Evolutionary conservation across 2,113 vertebrate genomes (phyloP).

Genomic region (Macquaria australasica): DNA sequence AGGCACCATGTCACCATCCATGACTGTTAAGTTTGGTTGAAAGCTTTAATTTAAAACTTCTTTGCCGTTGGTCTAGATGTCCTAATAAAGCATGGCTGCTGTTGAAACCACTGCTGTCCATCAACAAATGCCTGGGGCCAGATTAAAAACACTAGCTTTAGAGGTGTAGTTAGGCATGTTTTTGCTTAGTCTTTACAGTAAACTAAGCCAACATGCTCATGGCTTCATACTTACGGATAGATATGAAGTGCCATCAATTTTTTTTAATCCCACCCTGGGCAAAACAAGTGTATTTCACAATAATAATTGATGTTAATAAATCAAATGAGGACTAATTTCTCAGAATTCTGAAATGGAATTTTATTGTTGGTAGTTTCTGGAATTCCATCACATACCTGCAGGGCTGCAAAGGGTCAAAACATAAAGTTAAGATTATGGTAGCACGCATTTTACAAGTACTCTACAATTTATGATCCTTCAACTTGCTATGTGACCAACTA

Average conservation of each 20-base stretch:
- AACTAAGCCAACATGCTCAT: too few relatives aligned
- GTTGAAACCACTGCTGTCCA: conserved; percentile 10
- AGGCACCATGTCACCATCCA: not conserved
- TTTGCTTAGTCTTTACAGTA: too few relatives aligned
- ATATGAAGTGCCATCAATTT: too few relatives aligned
- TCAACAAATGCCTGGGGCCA: not conserved
- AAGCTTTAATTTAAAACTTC: conserved; percentile 67
- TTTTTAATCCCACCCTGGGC: too few relatives aligned
- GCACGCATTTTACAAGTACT: conserved; percentile 56
- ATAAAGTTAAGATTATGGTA: conserved; percentile 51
- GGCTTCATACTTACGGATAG: too few relatives aligned
- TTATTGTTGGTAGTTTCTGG: conserved; percentile 72
- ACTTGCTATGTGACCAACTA: conserved; percentile 21
- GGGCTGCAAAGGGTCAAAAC: conserved; percentile 67
- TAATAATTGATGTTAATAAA: not conserved
- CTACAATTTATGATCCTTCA: conserved; percentile 49
- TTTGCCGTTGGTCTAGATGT: conserved; percentile 60
- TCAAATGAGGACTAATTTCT: conserved; percentile 13
- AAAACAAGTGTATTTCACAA: too few relatives aligned
- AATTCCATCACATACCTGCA: conserved; percentile 71
- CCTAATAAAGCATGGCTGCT: conserved; percentile 75
- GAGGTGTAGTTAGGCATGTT: too few relatives aligned
- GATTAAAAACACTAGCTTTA: too few relatives aligned
- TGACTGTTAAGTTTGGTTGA: conserved; percentile 36
- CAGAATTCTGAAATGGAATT: conserved; percentile 71